These are phyloP conservation scores for Rhyacichthys aspro DNA, from an alignment of 2,797 vertebrate genomes.

Conservation along the genomic window DNA sequence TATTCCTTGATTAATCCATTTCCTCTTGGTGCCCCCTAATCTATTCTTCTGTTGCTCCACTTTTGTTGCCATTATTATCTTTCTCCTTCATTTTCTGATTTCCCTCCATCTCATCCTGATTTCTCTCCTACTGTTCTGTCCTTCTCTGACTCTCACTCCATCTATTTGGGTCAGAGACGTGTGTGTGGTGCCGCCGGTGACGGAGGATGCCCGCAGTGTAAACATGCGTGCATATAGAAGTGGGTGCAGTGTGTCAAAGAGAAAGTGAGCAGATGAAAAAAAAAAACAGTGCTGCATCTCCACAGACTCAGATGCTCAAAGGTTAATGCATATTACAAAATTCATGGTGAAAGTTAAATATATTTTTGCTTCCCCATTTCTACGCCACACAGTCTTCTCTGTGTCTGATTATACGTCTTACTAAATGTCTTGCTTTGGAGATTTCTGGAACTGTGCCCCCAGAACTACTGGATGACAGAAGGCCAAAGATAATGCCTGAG, in stretches of 20 bases:
- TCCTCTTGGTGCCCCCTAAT: neutral
- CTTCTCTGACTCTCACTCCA: conserved; percentile 6
- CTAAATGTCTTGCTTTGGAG: no score
- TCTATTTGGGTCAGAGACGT: conserved; percentile 65
- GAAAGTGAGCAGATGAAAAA: neutral
- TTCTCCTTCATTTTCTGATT: conserved; percentile 12
- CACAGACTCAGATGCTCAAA: neutral
- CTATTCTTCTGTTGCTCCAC: conserved; percentile 24
- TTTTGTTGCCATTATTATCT: conserved; percentile 26
- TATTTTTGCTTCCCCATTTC: no score
- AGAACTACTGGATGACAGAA: no score
- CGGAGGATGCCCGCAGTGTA: conserved; percentile 41
- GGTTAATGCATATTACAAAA: no score
- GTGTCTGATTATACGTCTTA: no score
- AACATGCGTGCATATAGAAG: conserved; percentile 1
- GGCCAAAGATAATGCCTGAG: neutral
- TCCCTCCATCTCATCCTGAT: conserved; percentile 24
- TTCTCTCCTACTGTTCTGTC: conserved; percentile 23
- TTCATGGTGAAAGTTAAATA: no score
- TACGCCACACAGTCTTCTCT: no score
- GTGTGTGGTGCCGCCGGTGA: conserved; percentile 55
- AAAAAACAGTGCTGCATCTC: conserved; percentile 11
- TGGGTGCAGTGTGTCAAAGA: neutral
- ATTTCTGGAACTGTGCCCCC: no score
- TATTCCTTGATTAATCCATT: conserved; percentile 3